Conservation (phyloP, 2,797 vertebrate genomes). For the Scyliorhinus canicula region DNA sequence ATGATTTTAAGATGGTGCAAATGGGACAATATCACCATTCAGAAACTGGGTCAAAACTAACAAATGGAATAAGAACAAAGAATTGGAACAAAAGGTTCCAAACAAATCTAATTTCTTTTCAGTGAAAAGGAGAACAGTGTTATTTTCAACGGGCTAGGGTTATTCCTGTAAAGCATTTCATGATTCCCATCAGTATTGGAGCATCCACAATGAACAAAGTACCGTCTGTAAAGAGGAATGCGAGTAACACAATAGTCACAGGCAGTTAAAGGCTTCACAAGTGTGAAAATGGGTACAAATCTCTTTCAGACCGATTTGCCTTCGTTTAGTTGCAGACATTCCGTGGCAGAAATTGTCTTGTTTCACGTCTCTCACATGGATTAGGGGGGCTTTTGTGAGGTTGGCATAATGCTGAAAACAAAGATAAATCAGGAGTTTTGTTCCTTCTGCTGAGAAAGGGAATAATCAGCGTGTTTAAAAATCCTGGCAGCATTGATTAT, state of each 20-base stretch:
- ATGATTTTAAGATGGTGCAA: background rate
- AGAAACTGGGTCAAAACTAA: conserved; percentile 33
- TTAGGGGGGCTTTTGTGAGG: conserved; percentile 26
- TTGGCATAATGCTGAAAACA: background rate
- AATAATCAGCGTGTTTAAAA: background rate
- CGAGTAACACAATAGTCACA: conserved; percentile 4
- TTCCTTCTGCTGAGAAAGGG: background rate
- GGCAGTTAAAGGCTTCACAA: conserved; percentile 1
- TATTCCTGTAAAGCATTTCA: conserved; percentile 26
- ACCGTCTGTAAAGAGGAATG: conserved; percentile 12
- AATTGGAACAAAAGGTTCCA: conserved; percentile 27
- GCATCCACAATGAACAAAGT: conserved; percentile 23
- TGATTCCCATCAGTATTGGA: conserved; percentile 18
- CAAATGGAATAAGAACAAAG: conserved; percentile 16
- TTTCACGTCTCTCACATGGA: conserved; percentile 29
- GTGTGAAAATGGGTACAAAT: conserved; percentile 27
- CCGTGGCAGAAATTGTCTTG: background rate
- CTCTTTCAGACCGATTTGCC: background rate
- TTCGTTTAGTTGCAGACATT: background rate
- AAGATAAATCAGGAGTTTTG: conserved; percentile 29
- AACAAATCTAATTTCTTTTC: conserved; percentile 22
- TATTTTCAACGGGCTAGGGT: conserved; percentile 10
- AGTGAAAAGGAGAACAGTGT: conserved; percentile 25
- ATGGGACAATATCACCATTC: conserved; percentile 6
- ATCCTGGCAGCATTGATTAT: background rate